Conservation (phyloP, 2,888 invertebrate species). For the Pristionchus exspectatus region DNA sequence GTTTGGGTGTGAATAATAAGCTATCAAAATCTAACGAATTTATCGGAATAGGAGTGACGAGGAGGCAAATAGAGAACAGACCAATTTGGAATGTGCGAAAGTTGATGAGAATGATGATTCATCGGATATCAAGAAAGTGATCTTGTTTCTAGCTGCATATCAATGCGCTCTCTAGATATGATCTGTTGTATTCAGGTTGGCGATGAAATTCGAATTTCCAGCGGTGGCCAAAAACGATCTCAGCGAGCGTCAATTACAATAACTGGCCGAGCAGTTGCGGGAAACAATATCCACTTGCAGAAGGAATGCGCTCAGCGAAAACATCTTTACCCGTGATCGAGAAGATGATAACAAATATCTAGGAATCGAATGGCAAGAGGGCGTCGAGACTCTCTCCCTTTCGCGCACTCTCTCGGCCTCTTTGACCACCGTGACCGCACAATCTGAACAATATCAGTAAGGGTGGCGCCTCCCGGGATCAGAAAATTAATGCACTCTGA, state of each 20-base stretch:
- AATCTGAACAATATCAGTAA: not conserved
- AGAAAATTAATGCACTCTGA: too few relatives aligned
- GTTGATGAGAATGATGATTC: too few relatives aligned
- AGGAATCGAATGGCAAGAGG: not conserved
- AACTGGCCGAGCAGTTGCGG: not conserved
- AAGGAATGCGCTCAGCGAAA: not conserved
- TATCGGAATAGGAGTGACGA: too few relatives aligned
- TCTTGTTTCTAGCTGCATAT: too few relatives aligned
- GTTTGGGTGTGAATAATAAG: not conserved
- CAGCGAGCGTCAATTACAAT: not conserved
- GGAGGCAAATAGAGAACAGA: too few relatives aligned
- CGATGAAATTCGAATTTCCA: too few relatives aligned
- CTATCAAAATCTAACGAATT: not conserved
- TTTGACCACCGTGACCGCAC: not conserved
- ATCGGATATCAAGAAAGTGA: too few relatives aligned
- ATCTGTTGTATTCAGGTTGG: too few relatives aligned
- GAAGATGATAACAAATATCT: conserved; percentile 24
- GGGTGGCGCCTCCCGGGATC: not conserved
- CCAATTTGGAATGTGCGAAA: not conserved
- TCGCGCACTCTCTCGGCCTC: not conserved
- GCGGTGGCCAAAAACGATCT: too few relatives aligned
- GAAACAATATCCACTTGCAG: not conserved
- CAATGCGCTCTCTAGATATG: too few relatives aligned
- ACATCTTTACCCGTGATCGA: not conserved
- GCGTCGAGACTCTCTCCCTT: not conserved